Evolutionary conservation across 1,140 invertebrate genomes (phyloP), one percentile per base, ranked within the genome.

Genomic region (Hermatobates lingyangjiaoensis): DNA sequence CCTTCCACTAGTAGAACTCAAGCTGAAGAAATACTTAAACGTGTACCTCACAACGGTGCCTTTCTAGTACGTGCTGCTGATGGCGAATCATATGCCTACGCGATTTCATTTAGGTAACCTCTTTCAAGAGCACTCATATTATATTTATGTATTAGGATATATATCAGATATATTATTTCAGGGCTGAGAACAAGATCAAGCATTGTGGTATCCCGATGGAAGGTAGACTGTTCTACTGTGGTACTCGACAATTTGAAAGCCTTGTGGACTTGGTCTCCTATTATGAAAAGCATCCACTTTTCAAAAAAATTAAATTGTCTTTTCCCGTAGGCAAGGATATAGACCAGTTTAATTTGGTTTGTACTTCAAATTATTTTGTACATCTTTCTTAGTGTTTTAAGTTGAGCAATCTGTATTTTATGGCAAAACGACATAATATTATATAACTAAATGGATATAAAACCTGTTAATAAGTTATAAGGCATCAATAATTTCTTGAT

Each of bases 171-270:
- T 20, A 38, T 25, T 45, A 66, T 61, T 57, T 53, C 60, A 90
- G 88, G 61, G 87, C 86, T 23, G 87, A 93, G 60, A 83, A 81
- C 21, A 85, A 89, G 67, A 93, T 96, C 50, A 96, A 95, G 62
- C 92, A 96, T 63, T 97, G 93, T 66, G 75, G 87, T 47, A 89
- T 97, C 25, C 87, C 87, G 64, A 71, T 85, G 39, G 92, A 96
- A 63, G 91, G 89, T 2, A 72, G 91, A 0, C 63, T 94, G 0
- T 97, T 88, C 62, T 81, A 80, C 0, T 88, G 96, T 58, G 91
- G 90, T 12, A 82, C 78, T 1, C 83, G 84, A 38, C 81, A 87
- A 61, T 97, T 95, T 71, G 91, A 96, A 68, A 92, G 81, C 60
- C 69, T 96, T n/a, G 82, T 92, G 0, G 88, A 94, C 55, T 71